phyloP scores from a whole-genome alignment of 2,888 invertebrate genomes.

The Epistrophe eligans region DNA sequence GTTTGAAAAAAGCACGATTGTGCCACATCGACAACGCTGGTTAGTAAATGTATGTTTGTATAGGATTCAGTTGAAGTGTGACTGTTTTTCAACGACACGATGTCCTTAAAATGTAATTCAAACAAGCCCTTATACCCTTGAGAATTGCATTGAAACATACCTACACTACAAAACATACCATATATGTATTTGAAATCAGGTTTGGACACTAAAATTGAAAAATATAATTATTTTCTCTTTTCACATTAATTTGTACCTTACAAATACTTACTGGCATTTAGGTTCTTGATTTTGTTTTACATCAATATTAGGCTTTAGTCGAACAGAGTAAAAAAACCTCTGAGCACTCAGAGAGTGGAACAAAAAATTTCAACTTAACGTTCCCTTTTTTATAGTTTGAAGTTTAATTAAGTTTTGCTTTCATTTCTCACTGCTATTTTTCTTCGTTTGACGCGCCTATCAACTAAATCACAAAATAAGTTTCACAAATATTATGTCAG shows the following conservation, averaged over 20 bases:
- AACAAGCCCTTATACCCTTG: neutral
- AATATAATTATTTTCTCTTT: neutral
- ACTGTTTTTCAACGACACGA: neutral
- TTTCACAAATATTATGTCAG: too few relatives aligned
- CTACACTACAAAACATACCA: too few relatives aligned
- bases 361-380: too few relatives aligned
- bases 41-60: conserved; percentile 4
- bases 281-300: neutral
- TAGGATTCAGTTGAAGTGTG: neutral
- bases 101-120: neutral
- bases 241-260: neutral
- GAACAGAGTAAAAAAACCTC: too few relatives aligned
- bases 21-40: too few relatives aligned
- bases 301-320: neutral
- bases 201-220: neutral
- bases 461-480: too few relatives aligned
- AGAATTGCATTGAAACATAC: neutral
- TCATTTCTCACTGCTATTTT: too few relatives aligned
- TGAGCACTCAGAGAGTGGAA: too few relatives aligned
- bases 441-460: too few relatives aligned
- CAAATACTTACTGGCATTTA: neutral
- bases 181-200: neutral
- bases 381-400: too few relatives aligned
- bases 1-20: too few relatives aligned
- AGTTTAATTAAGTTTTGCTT: too few relatives aligned